Conservation (phyloP, 2,888 invertebrate species). For the Vannuccia rotundouncinata region DNA sequence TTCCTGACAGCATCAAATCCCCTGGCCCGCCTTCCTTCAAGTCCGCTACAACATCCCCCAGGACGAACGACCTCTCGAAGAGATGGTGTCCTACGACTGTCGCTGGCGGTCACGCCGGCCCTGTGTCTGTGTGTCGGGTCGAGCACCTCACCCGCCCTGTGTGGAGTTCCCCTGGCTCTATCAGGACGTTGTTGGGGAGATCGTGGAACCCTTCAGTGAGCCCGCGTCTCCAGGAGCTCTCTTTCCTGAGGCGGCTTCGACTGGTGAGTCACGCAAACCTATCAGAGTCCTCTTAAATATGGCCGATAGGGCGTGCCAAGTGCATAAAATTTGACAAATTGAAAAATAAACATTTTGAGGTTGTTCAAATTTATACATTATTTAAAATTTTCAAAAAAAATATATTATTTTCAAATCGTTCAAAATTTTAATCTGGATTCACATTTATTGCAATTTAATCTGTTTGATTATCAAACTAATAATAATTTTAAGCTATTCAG, state of each 20-base stretch:
- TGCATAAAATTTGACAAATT: too few species aligned
- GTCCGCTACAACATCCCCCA: constrained; percentile 29
- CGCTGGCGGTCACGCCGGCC: constrained; percentile 38
- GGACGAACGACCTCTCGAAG: constrained; percentile 22
- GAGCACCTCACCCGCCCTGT: constrained; percentile 36
- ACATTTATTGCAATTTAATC: too few species aligned
- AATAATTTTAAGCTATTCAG: too few species aligned
- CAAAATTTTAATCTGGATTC: too few species aligned
- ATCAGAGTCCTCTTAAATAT: neutral
- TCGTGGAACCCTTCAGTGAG: neutral
- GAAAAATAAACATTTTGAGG: too few species aligned
- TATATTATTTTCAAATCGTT: too few species aligned
- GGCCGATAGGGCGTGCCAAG: neutral
- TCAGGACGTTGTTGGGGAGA: neutral
- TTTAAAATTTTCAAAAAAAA: too few species aligned
- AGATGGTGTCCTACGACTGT: constrained; percentile 39
- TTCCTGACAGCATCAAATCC: constrained; percentile 13
- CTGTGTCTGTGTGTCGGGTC: constrained; percentile 34
- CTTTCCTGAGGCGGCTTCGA: neutral
- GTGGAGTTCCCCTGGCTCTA: constrained; percentile 38
- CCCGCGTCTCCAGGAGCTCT: neutral
- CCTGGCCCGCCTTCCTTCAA: constrained; percentile 37
- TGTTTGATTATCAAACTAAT: too few species aligned
- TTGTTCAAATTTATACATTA: too few species aligned
- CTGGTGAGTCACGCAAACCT: neutral